Base-by-base conservation (phyloP, 2,113 vertebrate species). In the Arothron firmamentum region DNA sequence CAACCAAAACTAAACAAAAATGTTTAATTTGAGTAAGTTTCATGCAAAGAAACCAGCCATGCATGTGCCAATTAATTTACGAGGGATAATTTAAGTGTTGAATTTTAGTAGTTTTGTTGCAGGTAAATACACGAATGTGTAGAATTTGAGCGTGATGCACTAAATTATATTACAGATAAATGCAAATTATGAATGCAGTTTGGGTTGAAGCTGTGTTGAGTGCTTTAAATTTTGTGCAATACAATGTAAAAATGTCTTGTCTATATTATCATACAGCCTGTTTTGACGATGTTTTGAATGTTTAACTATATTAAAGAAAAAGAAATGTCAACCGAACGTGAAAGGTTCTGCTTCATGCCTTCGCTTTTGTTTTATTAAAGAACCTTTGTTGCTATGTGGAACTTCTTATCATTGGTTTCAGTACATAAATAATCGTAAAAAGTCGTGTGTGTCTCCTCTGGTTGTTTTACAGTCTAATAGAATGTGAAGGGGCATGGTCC, bases 301-400 rank as follows among this genome's bases (percentile, higher is more conserved):
- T 38, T 38, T 20, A 19, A 41, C 34, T 23, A 11, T 20, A 58
- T 47, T 25, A 28, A 71, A 56, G 51, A 56, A 46, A 23, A 62
- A 34, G 53, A 46, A 10, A 43, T 59, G 45, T 57, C 9, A 15
- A 51, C 41, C 64, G 50, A 13, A 38, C 56, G 60, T 52, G 4
- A 38, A 71, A 63, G 59, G 23, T 6, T 65, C 38, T 62, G 46
- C 28, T 62, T 45, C 52, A 48, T 80, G 81, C 46, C 73, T 62
- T 54, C 52, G 41, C 71, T 50, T 82, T 79, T 80, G 76, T 83
- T 85, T 85, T 56, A 87, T 84, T 86, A 86, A 89, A 89, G 72
- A 67, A 76, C 63, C 52, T 34, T 28, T 78, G 78, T 83, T 79
- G 31, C 64, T 47, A 72, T 56, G 59, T 71, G 63, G 62, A 79